phyloP scores from a whole-genome alignment of 2,113 vertebrate genomes.

The Echinops telfairi region DNA sequence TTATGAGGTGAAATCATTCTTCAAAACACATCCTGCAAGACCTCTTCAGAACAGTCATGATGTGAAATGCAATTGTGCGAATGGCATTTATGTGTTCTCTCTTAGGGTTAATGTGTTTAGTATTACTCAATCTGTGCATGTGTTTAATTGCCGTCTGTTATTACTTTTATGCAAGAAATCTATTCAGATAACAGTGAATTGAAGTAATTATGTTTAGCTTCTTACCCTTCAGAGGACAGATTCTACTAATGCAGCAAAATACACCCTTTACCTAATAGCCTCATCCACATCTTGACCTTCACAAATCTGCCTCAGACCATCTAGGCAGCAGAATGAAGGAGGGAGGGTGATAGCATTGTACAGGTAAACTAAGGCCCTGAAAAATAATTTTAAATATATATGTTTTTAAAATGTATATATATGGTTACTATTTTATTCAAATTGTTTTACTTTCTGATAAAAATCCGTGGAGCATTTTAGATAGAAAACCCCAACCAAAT shows the following conservation, averaged over 20 bases:
- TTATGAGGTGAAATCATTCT: not conserved
- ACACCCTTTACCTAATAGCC: not conserved
- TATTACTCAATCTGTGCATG: constrained; percentile 60
- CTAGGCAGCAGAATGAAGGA: not conserved
- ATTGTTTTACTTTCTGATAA: constrained; percentile 30
- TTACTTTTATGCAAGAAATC: constrained; percentile 65
- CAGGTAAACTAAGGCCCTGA: not conserved
- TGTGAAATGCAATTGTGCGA: not conserved
- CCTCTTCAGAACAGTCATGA: not conserved
- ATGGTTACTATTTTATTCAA: not conserved
- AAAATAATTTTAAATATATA: constrained; percentile 17
- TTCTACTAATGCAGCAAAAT: not conserved
- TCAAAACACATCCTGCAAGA: not conserved
- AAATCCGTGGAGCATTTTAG: not conserved
- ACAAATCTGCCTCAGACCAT: not conserved
- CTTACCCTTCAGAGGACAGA: constrained; percentile 52
- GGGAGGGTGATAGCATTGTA: not conserved
- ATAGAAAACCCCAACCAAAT: no score
- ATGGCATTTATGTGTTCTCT: constrained; percentile 44
- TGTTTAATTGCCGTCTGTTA: constrained; percentile 75
- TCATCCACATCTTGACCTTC: not conserved
- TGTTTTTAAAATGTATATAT: constrained; percentile 20
- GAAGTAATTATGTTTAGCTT: constrained; percentile 58
- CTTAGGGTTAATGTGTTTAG: constrained; percentile 28
- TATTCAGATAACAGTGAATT: constrained; percentile 59